phyloP scores from a whole-genome alignment of 1,140 invertebrate species.

The Gryon sp. region DNA sequence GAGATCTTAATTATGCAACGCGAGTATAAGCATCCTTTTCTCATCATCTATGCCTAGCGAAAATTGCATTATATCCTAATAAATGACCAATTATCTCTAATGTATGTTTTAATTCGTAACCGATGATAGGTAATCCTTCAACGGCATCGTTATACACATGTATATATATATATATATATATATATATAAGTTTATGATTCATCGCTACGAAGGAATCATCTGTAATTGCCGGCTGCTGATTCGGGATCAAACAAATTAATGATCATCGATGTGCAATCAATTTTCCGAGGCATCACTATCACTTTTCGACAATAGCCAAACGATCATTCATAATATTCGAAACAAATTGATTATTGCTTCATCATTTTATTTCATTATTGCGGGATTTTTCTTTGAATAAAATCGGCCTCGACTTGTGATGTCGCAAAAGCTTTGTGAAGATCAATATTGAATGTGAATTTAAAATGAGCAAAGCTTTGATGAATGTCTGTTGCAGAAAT shows the following conservation, averaged over 20 bases:
- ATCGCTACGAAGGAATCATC: slow-evolving; percentile 14
- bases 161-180: no score
- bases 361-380: no score
- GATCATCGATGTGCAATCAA: slow-evolving; percentile 24
- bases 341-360: no score
- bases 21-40: slow-evolving; percentile 16
- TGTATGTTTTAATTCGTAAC: slow-evolving; percentile 33
- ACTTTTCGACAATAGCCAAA: slow-evolving; percentile 5
- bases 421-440: no score
- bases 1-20: slow-evolving; percentile 52
- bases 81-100: slow-evolving; percentile 48
- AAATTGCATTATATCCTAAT: slow-evolving; percentile 48
- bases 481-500: slow-evolving; percentile 14
- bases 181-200: no score
- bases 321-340: slow-evolving; percentile 12
- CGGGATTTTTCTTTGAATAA: no score
- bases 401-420: no score
- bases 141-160: slow-evolving; percentile 11
- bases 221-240: slow-evolving; percentile 40
- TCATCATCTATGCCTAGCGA: slow-evolving; percentile 2
- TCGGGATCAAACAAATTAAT: slow-evolving; percentile 43
- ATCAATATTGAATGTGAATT: background rate
- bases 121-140: slow-evolving; percentile 47
- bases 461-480: background rate
- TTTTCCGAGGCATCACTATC: slow-evolving; percentile 9